A percentile compares a stretch with the other conserved stretches of the same genome.
Evolutionary conservation across 1,140 invertebrate genomes (phyloP).

Genomic region (Saccostrea glomerata): DNA sequence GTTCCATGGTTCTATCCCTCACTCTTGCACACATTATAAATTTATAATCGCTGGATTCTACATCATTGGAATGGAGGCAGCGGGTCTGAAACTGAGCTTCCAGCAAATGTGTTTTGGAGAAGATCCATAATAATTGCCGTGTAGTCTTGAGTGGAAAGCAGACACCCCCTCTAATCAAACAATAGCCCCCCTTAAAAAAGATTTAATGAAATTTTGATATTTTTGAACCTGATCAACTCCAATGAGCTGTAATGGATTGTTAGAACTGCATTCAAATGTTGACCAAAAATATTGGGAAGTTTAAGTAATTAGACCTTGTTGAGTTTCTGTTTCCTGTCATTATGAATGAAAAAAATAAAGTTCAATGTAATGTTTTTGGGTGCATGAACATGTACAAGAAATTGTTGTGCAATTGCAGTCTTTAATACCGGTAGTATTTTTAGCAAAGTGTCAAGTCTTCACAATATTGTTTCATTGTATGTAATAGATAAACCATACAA

Average conservation of each 20-base stretch:
- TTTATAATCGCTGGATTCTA: conserved; percentile 5
- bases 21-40: conserved; percentile 11
- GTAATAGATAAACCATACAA: too few species aligned
- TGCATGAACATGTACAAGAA: too few species aligned
- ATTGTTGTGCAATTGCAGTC: too few species aligned
- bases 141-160: neutral
- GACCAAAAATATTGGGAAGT: neutral
- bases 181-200: neutral
- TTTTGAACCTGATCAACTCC: conserved; percentile 20
- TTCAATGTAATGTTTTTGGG: too few species aligned
- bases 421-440: too few species aligned
- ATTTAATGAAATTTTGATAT: conserved; percentile 1
- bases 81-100: neutral
- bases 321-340: neutral
- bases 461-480: too few species aligned
- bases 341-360: too few species aligned
- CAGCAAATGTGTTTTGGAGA: conserved; percentile 9
- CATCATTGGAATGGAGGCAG: conserved; percentile 35
- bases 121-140: conserved; percentile 10
- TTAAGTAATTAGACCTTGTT: neutral
- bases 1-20: neutral
- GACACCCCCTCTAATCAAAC: conserved; percentile 15
- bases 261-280: conserved; percentile 3
- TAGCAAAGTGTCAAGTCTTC: too few species aligned
- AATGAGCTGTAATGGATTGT: conserved; percentile 10